Evolutionary conservation across 2,797 vertebrate genomes (phyloP), one percentile per base, ranked within the genome.

Genomic region (Limosa lapponica): DNA sequence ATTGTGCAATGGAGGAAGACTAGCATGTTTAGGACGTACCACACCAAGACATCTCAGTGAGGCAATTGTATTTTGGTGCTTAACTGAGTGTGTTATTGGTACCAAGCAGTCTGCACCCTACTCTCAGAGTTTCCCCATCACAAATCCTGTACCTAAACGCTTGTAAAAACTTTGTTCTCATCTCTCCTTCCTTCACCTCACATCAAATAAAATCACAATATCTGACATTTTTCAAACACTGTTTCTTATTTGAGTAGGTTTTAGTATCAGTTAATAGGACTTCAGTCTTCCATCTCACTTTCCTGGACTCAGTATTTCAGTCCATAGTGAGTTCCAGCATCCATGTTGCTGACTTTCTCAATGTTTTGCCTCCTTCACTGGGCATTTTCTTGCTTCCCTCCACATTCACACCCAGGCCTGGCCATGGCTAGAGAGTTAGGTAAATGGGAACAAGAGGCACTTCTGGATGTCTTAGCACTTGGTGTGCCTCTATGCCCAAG

Each of bases 401-500:
- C 10, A 15, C 5, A 8, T 41, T 61, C 20, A 43, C 14, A 44
- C 10, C 5, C 32, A 46, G 10, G 6, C n/a, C 28, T 75, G 72
- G 5, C 17, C 48, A 13, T 36, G n/a, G 13, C 13, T 52, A 69
- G 34, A 46, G 44, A 57, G 17, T 77, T 13, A 15, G 16, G 13
- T 11, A 44, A 39, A 22, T 34, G 37, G 52, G 37, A 82, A 72
- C 1, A 2, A 43, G 24, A 88, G 37, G 4, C 6, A 1, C 8
- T 52, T 77, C n/a, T 49, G 32, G 13, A 39, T 49, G 6, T 46
- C 46, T n/a, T 37, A 34, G 23, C 9, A 12, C 15, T 72, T 2
- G 2, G 4, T 8, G 23, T 34, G 22, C 6, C 41, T 67, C n/a
- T 41, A 0, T 13, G 15, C 4, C 32, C 12, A 49, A 48, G 17